Evolutionary conservation across 2,797 vertebrate species (phyloP), one percentile per base, ranked within the genome.

Genomic region (Phaenicophaeus curvirostris): DNA sequence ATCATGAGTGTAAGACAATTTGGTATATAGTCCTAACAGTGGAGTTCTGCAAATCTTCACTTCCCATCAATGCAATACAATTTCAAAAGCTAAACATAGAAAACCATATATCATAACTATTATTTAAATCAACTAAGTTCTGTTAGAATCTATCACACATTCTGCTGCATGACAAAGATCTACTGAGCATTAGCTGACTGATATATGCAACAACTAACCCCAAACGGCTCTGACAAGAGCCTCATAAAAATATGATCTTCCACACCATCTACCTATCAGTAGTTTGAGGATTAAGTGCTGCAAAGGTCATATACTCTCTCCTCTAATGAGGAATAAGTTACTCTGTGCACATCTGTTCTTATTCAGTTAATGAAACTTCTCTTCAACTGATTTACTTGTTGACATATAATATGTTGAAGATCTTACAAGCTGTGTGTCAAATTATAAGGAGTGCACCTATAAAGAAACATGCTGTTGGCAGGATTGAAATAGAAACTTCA

Each of bases 401-500:
- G 74, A 50, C 17, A 44, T 67, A 80, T 35, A 71, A 6, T 23
- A 71, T 25, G 46, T 61, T 63, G 30, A 84, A 91, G 85, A 77
- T 16, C 72, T 92, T 68, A 28, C 28, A 73, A 85, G 31, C 16
- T 9, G 9, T 53, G 71, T 18, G 14, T 65, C 76, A 89, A 85
- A 85, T 54, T 63, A 15, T 74, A 62, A 80, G 12, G 41, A 8
- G 6, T 27, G 16, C 50, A 50, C 6, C 9, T 28, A 28, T 11
- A 44, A 79, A 66, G 75, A 82, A 76, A 57, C 7, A 28, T 2
- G 1, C 10, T 31, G 21, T 54, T 91, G 65, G 11, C 59, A 84
- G 31, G 42, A 94, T 59, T 59, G 54, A 94, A 96, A 94, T 75
- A 50, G 11, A 57, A 71, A 71, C 33, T 91, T 90, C 54, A 61